Percentiles rank a stretch among this genome's conserved stretches.
phyloP scores from a whole-genome alignment of 2,888 invertebrate species.

The Horisme vitalbata region DNA sequence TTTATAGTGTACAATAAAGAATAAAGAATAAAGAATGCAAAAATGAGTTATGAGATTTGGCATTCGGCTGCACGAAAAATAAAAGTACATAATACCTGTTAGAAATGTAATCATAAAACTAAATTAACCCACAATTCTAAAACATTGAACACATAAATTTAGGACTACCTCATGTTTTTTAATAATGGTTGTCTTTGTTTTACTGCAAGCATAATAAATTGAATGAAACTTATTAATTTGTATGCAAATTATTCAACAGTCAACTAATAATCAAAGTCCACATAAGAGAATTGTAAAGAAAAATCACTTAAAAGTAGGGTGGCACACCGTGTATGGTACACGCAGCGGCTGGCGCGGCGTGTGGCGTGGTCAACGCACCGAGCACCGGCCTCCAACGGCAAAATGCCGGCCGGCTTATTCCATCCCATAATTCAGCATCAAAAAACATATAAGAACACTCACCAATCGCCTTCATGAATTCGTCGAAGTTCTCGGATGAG shows the following conservation, averaged over 20 bases:
- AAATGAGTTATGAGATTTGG: too few relatives aligned
- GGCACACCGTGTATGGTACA: constrained; percentile 1
- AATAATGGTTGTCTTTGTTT: too few relatives aligned
- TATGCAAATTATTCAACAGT: neutral
- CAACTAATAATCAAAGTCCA: neutral
- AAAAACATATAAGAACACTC: constrained; percentile 62
- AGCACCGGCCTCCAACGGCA: too few relatives aligned
- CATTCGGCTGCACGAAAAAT: too few relatives aligned
- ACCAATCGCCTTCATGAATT: constrained; percentile 94
- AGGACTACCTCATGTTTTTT: too few relatives aligned
- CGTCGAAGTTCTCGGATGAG: constrained; percentile 92
- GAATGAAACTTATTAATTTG: too few relatives aligned
- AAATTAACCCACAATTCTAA: too few relatives aligned
- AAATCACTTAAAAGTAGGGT: constrained; percentile 25
- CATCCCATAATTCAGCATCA: constrained; percentile 19
- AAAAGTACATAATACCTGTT: too few relatives aligned
- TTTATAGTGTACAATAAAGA: too few relatives aligned
- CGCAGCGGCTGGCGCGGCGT: constrained; percentile 10
- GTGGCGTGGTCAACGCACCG: constrained; percentile 14
- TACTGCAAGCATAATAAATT: too few relatives aligned
- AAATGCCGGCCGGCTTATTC: constrained; percentile 59
- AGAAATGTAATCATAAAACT: too few relatives aligned
- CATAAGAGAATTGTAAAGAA: constrained; percentile 6
- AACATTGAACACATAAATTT: neutral
- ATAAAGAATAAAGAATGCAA: too few relatives aligned